Conservation (phyloP, 2,113 vertebrate genomes). For the Hoplias malabaricus region DNA sequence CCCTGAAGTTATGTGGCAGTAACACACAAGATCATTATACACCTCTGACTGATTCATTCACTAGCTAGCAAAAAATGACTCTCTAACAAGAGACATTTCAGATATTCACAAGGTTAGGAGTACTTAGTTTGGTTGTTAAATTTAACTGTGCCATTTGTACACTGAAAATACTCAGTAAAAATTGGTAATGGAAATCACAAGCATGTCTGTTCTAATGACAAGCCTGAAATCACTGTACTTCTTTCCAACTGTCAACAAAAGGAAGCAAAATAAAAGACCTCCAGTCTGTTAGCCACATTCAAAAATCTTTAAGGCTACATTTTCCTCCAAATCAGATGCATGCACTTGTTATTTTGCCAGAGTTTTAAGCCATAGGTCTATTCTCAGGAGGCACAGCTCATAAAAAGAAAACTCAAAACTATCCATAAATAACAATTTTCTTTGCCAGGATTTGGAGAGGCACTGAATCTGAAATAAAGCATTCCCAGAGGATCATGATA, state of each 20-base stretch:
- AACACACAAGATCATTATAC: too few relatives aligned
- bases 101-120: not conserved
- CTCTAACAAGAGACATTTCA: not conserved
- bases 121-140: too few relatives aligned
- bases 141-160: too few relatives aligned
- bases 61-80: not conserved
- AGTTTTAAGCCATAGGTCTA: not conserved
- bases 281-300: not conserved
- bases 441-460: not conserved
- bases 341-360: not conserved
- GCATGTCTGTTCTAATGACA: not conserved
- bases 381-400: not conserved
- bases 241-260: not conserved
- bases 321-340: not conserved
- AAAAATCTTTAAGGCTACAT: slow-evolving; percentile 5
- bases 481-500: not conserved
- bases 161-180: not conserved
- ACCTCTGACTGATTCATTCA: too few relatives aligned
- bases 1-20: too few relatives aligned
- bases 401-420: not conserved
- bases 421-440: not conserved
- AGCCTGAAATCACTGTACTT: not conserved
- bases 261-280: slow-evolving; percentile 30
- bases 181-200: not conserved
- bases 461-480: not conserved